Evolutionary conservation across 2,113 vertebrate genomes (phyloP).

Genomic region (pig (Sus scrofa)): T2T-Sscrofa CM000818.6:123295001-123295500

Average conservation of each 20-base stretch:
- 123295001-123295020: rapidly evolving
- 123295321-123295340: not conserved
- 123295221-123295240: too few species aligned
- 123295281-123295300: not conserved
- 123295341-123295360: not conserved
- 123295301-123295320: not conserved
- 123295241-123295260: rapidly evolving
- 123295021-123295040: not conserved
- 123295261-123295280: too few species aligned
- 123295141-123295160: not conserved
- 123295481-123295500: too few species aligned
- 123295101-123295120: not conserved
- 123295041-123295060: not conserved
- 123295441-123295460: too few species aligned
- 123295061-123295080: not conserved
- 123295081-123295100: not conserved
- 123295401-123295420: too few species aligned
- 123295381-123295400: not conserved
- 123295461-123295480: too few species aligned
- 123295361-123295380: not conserved
- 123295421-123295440: too few species aligned
- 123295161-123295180: not conserved
- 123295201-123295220: rapidly evolving
- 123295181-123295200: not conserved
- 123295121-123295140: not conserved